Percentiles rank a stretch among this genome's conserved stretches.
These are phyloP conservation scores for Enteromius unitaeniatus DNA, from an alignment of 2,797 vertebrate species.

Conservation along the genomic window DNA sequence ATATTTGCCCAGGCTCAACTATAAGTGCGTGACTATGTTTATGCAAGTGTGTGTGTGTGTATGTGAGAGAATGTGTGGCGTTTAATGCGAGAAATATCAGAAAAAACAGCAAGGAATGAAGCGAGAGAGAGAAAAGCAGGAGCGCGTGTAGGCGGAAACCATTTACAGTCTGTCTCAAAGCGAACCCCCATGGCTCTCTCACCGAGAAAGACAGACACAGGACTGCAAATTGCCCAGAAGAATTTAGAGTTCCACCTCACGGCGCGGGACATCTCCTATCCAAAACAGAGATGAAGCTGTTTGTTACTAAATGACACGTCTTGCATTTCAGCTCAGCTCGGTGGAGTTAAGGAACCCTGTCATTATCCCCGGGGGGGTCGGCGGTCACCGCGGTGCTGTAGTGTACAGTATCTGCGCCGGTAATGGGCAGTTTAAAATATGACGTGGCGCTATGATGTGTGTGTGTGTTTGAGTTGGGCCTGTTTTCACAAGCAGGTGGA, in stretches of 20 bases:
- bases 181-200: slow-evolving; percentile 65
- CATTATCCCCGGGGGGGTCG: slow-evolving; percentile 9
- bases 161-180: slow-evolving; percentile 68
- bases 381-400: not conserved
- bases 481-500: slow-evolving; percentile 23
- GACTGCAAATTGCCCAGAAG: slow-evolving; percentile 37
- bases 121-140: slow-evolving; percentile 57
- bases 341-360: not conserved
- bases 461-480: not conserved
- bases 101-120: slow-evolving; percentile 34
- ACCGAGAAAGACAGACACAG: slow-evolving; percentile 60
- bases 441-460: not conserved
- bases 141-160: slow-evolving; percentile 75
- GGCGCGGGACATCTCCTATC: not conserved
- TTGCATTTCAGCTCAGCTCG: not conserved
- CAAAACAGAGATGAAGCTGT: not conserved
- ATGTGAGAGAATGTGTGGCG: slow-evolving; percentile 34
- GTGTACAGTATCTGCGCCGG: not conserved
- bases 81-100: slow-evolving; percentile 30
- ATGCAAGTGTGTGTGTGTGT: slow-evolving; percentile 25
- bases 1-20: slow-evolving; percentile 48
- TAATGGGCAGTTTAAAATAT: slow-evolving; percentile 10
- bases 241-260: not conserved
- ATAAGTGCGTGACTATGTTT: slow-evolving; percentile 25
- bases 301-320: not conserved